These are phyloP conservation scores for Tridacna crocea DNA, from an alignment of 2,888 invertebrate genomes.

Conservation along the genomic window DNA sequence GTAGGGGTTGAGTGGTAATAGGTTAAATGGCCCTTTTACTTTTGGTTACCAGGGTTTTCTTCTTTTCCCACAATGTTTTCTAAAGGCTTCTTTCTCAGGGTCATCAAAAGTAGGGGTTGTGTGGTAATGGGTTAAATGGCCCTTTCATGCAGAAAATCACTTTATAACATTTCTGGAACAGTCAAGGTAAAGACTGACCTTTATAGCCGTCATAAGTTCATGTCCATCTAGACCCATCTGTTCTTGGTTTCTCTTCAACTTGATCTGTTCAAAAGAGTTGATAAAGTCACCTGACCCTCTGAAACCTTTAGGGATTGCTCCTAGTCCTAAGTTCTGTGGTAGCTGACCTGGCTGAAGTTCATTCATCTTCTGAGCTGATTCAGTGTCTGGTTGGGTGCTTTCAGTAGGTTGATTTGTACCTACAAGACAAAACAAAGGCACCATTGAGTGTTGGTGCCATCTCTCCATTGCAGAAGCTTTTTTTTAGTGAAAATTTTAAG, in stretches of 20 bases:
- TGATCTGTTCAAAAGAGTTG: constrained; percentile 67
- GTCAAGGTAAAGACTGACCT: too few species aligned
- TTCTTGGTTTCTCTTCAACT: constrained; percentile 63
- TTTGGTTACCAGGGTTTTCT: not conserved
- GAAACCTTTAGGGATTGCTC: constrained; percentile 9
- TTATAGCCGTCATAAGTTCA: constrained; percentile 63
- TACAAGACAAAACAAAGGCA: not conserved
- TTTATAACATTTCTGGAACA: too few species aligned
- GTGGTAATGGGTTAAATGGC: too few species aligned
- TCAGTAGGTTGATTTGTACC: constrained; percentile 1
- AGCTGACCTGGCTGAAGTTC: not conserved
- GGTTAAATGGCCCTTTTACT: too few species aligned
- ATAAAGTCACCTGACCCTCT: constrained; percentile 51
- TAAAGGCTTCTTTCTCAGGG: not conserved
- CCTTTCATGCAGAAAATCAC: too few species aligned
- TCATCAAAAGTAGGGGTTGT: too few species aligned
- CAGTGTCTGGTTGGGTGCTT: not conserved
- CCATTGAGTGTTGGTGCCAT: too few species aligned
- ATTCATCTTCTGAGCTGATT: not conserved
- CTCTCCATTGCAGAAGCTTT: too few species aligned
- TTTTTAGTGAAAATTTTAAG: too few species aligned
- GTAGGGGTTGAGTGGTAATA: too few species aligned
- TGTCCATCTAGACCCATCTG: constrained; percentile 67
- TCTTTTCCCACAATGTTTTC: not conserved
- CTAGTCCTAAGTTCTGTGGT: not conserved